Conservation (phyloP, 2,888 invertebrate genomes). For the Melanophora roralis region DNA sequence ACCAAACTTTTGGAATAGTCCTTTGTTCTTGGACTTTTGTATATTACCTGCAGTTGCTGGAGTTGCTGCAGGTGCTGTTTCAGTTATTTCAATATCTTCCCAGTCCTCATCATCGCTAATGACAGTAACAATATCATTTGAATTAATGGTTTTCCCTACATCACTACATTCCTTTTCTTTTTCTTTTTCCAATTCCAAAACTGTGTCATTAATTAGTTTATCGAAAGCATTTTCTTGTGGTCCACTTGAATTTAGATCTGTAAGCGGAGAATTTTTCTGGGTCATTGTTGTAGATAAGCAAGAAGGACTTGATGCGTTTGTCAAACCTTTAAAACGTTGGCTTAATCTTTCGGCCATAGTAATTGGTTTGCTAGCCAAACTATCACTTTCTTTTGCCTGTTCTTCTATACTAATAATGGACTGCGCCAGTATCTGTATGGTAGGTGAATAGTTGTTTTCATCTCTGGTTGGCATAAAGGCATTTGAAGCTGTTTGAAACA, state of each 20-base stretch:
- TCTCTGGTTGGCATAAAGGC: constrained; percentile 62
- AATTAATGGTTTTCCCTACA: not conserved
- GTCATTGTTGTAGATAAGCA: not conserved
- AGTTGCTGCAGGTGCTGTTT: constrained; percentile 62
- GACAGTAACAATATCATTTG: constrained; percentile 14
- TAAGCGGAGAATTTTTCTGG: not conserved
- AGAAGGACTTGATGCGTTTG: constrained; percentile 4
- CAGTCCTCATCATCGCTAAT: constrained; percentile 69
- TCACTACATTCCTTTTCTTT: not conserved
- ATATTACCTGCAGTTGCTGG: constrained; percentile 6
- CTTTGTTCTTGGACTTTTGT: constrained; percentile 47
- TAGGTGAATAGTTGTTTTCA: constrained; percentile 58
- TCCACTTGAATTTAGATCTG: too few species aligned
- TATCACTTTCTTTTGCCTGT: constrained; percentile 3
- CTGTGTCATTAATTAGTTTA: constrained; percentile 26
- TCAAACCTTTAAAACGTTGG: constrained; percentile 67
- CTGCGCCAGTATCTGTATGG: constrained; percentile 63
- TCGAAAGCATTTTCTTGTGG: constrained; percentile 14
- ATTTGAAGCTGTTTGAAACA: constrained; percentile 43
- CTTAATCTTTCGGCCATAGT: constrained; percentile 69
- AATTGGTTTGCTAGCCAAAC: constrained; percentile 50
- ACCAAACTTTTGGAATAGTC: constrained; percentile 49
- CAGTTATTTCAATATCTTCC: constrained; percentile 71
- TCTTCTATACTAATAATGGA: constrained; percentile 61
- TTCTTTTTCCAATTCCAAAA: constrained; percentile 58